These are phyloP conservation scores for Beris chalybata DNA, from an alignment of 2,888 invertebrate genomes.

Conservation along the genomic window DNA sequence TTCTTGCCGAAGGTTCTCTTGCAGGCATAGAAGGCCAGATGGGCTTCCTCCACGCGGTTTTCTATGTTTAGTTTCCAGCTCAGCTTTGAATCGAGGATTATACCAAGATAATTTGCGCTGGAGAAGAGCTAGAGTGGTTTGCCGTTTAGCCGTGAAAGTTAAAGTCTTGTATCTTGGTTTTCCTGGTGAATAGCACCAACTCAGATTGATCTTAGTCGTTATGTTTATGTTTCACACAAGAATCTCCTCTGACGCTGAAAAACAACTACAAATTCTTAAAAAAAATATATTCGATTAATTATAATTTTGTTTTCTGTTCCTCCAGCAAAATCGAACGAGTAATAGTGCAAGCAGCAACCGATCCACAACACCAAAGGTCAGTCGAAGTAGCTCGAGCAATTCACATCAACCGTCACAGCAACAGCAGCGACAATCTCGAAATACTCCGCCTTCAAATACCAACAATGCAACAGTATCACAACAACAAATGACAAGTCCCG, in stretches of 20 bases:
- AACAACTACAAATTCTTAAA: not conserved
- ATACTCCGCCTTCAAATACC: slow-evolving; percentile 56
- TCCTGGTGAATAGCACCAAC: no score
- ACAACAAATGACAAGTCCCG: slow-evolving; percentile 47
- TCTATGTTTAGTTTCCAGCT: no score
- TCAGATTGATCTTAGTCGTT: not conserved
- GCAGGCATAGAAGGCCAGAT: no score
- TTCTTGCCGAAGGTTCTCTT: no score
- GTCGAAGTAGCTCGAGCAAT: slow-evolving; percentile 43
- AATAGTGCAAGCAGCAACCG: slow-evolving; percentile 44
- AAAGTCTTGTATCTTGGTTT: no score
- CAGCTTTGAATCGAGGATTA: no score
- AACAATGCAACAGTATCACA: slow-evolving; percentile 41
- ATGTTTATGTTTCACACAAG: not conserved
- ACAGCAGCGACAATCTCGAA: slow-evolving; percentile 50
- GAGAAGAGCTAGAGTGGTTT: no score
- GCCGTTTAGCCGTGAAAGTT: no score
- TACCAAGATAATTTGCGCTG: no score
- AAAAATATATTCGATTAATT: not conserved
- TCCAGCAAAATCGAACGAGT: slow-evolving; percentile 39
- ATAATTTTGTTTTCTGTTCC: slow-evolving; percentile 37
- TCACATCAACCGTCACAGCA: slow-evolving; percentile 42
- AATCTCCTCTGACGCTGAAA: not conserved
- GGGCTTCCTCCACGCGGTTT: no score
- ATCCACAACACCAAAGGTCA: slow-evolving; percentile 54